These are phyloP conservation scores for Anguilla obscura DNA, from an alignment of 2,797 vertebrate species.

Conservation along the genomic window DNA sequence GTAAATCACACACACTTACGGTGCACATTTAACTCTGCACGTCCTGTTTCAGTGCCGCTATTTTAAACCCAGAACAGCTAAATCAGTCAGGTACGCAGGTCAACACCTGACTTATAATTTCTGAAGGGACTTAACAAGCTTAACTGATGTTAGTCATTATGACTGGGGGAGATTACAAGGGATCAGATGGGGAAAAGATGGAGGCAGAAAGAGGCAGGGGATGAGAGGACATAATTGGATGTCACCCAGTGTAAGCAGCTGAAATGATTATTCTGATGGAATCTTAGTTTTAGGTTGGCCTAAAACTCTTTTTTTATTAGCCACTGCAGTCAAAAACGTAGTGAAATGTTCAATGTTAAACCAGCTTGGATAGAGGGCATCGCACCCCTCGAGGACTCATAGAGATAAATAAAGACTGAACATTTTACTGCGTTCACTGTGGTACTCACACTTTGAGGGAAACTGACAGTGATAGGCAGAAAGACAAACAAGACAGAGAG, in stretches of 20 bases:
- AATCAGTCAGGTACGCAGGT: background rate
- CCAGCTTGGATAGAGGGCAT: background rate
- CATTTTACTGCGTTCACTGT: background rate
- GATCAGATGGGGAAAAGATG: background rate
- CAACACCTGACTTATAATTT: background rate
- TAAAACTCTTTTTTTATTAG: background rate
- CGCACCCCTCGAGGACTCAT: background rate
- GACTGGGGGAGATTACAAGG: background rate
- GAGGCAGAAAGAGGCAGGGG: background rate
- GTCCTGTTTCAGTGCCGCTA: background rate
- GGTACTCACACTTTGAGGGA: background rate
- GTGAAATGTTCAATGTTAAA: background rate
- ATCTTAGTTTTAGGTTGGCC: background rate
- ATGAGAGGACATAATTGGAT: constrained; percentile 7
- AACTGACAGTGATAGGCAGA: background rate
- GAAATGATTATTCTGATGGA: background rate
- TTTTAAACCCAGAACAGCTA: background rate
- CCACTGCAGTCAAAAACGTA: background rate
- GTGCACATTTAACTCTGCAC: background rate
- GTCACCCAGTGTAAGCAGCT: background rate
- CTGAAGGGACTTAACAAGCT: background rate
- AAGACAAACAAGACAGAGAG: too few relatives aligned
- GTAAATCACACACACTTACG: background rate
- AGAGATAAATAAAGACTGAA: background rate
- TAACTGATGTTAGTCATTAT: background rate